Evolutionary conservation across 2,888 invertebrate species (phyloP), one percentile per base, ranked within the genome.

Genomic region (Empis livida): DNA sequence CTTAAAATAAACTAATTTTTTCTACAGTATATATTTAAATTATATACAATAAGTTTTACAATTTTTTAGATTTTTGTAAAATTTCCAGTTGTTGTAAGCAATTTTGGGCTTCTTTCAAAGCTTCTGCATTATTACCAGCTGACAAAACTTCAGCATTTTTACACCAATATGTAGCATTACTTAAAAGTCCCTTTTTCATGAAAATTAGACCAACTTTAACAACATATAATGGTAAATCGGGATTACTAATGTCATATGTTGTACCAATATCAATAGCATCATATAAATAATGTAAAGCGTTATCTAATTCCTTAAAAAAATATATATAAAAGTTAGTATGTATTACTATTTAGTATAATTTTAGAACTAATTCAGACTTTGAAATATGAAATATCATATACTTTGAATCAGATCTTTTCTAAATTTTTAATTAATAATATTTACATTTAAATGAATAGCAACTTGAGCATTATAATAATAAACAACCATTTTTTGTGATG

Each of bases 401-500:
- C n/a, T n/a, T n/a, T n/a, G n/a, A n/a, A n/a, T n/a, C n/a, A 20
- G 4, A 20, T 20, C 20, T 20, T 20, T 20, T 5, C 20, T 20
- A 20, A 20, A 5, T 5, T 20, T 5, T 20, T 20, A 20, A 20
- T 5, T 20, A 5, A 27, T 5, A 6, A 6, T 27, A 27, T 27
- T 20, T 49, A 56, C 56, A 39, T 55, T 53, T 10, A 55, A 43
- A 11, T 15, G 23, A 17, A 45, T 50, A 1, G 49, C 50, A 10
- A 57, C 50, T 41, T 70, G 69, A 2, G 68, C 65, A 44, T 71
- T 56, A 8, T 70, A 67, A 49, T 68, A 70, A 37, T 71, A 55
- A 32, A 72, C 70, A 9, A 72, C 67, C 69, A 72, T 70, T 53
- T 69, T 67, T 57, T 72, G 71, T 46, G 69, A 63, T 0, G 69